Evolutionary conservation across 2,113 vertebrate genomes (phyloP).

Genomic region (Maccullochella peelii): DNA sequence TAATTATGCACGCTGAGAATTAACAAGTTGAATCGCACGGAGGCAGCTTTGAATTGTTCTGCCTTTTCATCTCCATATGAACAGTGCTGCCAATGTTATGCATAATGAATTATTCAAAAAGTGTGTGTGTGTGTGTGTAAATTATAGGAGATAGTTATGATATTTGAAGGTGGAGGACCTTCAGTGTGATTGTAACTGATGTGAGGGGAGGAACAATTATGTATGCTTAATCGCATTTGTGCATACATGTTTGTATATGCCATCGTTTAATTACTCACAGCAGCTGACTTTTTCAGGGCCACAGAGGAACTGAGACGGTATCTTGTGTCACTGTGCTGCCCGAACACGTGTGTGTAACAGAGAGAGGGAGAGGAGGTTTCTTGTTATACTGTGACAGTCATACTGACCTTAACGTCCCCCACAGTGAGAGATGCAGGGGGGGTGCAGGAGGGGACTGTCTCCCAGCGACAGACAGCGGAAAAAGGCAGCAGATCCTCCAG

Average conservation of each 20-base stretch:
- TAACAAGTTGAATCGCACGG: slow-evolving; percentile 48
- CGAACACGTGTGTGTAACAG: slow-evolving; percentile 23
- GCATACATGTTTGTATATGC: slow-evolving; percentile 20
- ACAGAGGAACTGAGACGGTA: slow-evolving; percentile 1
- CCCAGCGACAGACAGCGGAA: background rate
- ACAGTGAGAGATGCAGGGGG: slow-evolving; percentile 6
- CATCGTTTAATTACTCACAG: slow-evolving; percentile 16
- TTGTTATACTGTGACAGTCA: slow-evolving; percentile 31
- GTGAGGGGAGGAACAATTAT: slow-evolving; percentile 60
- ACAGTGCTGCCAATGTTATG: slow-evolving; percentile 58
- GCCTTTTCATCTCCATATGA: slow-evolving; percentile 60
- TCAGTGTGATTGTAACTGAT: slow-evolving; percentile 72
- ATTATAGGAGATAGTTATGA: slow-evolving; percentile 68
- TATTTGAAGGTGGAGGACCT: slow-evolving; percentile 75
- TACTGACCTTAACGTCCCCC: slow-evolving; percentile 14
- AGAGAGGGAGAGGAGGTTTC: slow-evolving; percentile 23
- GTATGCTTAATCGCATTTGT: slow-evolving; percentile 21
- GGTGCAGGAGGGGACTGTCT: background rate
- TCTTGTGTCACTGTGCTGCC: slow-evolving; percentile 11
- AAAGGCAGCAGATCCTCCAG: slow-evolving; percentile 19
- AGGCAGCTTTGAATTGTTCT: slow-evolving; percentile 61
- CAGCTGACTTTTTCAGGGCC: background rate
- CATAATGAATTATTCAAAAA: slow-evolving; percentile 81
- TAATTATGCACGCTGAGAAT: slow-evolving; percentile 61
- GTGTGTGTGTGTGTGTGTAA: slow-evolving; percentile 53